Evolutionary conservation across 2,797 vertebrate species (phyloP).

Genomic region (Catharus ustulatus): DNA sequence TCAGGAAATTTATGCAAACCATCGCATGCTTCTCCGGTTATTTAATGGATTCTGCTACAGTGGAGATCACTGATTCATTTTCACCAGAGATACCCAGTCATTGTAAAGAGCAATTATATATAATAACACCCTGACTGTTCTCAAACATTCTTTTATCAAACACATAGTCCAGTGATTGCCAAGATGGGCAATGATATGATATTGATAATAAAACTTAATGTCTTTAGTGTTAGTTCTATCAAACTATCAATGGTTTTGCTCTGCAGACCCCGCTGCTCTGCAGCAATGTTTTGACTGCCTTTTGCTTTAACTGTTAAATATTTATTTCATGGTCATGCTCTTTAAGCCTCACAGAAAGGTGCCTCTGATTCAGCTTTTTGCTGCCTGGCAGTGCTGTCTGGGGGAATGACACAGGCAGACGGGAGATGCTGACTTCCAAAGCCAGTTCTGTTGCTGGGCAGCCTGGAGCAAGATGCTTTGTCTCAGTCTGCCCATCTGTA

Average conservation of each 20-base stretch:
- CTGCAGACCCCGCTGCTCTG: background rate
- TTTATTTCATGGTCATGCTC: slow-evolving; percentile 12
- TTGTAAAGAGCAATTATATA: slow-evolving; percentile 73
- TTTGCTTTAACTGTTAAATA: slow-evolving; percentile 21
- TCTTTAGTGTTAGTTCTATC: slow-evolving; percentile 47
- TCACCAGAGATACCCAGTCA: slow-evolving; percentile 60
- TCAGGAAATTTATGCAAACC: too few species aligned
- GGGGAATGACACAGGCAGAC: background rate
- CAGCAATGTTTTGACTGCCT: background rate
- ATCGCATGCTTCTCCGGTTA: slow-evolving; percentile 67
- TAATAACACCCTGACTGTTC: slow-evolving; percentile 71
- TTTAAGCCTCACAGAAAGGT: background rate
- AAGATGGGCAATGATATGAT: slow-evolving; percentile 55
- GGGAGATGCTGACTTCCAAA: slow-evolving; percentile 22
- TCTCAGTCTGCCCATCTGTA: background rate
- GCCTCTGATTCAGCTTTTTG: background rate
- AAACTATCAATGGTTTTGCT: slow-evolving; percentile 15
- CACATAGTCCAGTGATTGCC: slow-evolving; percentile 56
- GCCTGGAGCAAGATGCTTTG: slow-evolving; percentile 3
- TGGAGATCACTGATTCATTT: slow-evolving; percentile 69
- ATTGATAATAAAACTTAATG: slow-evolving; percentile 47
- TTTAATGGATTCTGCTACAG: slow-evolving; percentile 75
- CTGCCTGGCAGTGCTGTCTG: background rate
- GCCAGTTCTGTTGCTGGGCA: background rate
- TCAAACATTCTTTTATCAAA: slow-evolving; percentile 68